Percentiles rank a stretch among this genome's conserved stretches.
phyloP scores from a whole-genome alignment of 92 coral and sea anemone genomes.

The Phenganax stokvisi region DNA sequence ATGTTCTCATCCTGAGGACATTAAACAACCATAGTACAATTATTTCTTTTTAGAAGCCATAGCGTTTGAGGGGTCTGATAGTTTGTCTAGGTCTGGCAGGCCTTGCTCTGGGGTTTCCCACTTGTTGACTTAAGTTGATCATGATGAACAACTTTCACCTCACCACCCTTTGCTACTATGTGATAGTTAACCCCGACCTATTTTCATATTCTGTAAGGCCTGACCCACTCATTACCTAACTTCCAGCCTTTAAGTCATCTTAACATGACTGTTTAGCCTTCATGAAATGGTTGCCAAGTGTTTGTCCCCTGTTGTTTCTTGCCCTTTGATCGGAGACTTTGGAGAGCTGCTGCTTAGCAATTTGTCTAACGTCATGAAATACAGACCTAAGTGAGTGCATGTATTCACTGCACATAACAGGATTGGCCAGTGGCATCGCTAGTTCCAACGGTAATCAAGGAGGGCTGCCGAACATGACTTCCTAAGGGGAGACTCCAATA shows the following conservation, averaged over 20 bases:
- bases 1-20: conserved; percentile 2
- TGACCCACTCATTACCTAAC: background rate
- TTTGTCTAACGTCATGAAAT: background rate
- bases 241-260: too few relatives aligned
- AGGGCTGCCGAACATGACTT: background rate
- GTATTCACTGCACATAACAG: conserved; percentile 43
- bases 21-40: background rate
- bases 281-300: background rate
- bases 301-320: conserved; percentile 15
- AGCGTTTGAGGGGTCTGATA: background rate
- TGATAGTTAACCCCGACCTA: conserved; percentile 7
- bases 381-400: conserved; percentile 20
- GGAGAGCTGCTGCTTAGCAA: too few relatives aligned
- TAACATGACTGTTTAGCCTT: too few relatives aligned
- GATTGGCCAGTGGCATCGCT: conserved; percentile 46
- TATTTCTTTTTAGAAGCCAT: background rate
- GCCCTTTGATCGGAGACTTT: too few relatives aligned
- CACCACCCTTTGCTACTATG: background rate
- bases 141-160: conserved; percentile 15
- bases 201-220: background rate
- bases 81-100: conserved; percentile 27
- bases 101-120: background rate
- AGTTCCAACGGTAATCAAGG: conserved; percentile 49
- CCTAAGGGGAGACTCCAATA: conserved; percentile 30
- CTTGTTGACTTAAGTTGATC: conserved; percentile 2